Conservation (phyloP, 2,888 invertebrate species). For the Ophonus ardosiacus region DNA sequence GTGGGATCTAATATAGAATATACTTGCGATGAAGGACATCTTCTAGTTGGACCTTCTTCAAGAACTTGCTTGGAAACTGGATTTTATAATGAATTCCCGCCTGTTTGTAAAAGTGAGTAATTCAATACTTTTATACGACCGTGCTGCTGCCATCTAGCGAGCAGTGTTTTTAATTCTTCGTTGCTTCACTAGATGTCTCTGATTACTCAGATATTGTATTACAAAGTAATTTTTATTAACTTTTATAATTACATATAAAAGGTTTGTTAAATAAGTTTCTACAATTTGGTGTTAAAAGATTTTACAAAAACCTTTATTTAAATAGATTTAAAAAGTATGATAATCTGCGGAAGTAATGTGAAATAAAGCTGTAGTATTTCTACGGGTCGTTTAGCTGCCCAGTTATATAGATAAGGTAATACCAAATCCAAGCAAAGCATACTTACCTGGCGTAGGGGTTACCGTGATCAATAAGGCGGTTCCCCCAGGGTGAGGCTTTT, state of each 20-base stretch:
- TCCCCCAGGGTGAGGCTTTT: conserved; percentile 81
- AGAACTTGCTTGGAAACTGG: conserved; percentile 93
- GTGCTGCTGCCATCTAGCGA: background rate
- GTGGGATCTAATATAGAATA: conserved; percentile 92
- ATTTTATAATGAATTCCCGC: conserved; percentile 95
- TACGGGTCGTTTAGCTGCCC: background rate
- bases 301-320: too few relatives aligned
- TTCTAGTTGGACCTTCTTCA: conserved; percentile 90
- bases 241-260: background rate
- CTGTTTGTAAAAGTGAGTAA: conserved; percentile 93
- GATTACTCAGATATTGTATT: background rate
- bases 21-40: conserved; percentile 90
- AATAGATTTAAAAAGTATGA: too few relatives aligned
- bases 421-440: conserved; percentile 67
- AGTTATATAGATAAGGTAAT: background rate
- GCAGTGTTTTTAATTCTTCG: background rate
- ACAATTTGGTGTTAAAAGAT: background rate
- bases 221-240: background rate
- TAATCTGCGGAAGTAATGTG: background rate
- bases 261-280: background rate
- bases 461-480: conserved; percentile 82
- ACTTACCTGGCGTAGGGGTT: conserved; percentile 76
- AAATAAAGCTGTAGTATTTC: background rate
- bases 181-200: background rate
- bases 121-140: background rate